phyloP scores from a whole-genome alignment of 2,797 vertebrate species.

The Anguilla marmorata region DNA sequence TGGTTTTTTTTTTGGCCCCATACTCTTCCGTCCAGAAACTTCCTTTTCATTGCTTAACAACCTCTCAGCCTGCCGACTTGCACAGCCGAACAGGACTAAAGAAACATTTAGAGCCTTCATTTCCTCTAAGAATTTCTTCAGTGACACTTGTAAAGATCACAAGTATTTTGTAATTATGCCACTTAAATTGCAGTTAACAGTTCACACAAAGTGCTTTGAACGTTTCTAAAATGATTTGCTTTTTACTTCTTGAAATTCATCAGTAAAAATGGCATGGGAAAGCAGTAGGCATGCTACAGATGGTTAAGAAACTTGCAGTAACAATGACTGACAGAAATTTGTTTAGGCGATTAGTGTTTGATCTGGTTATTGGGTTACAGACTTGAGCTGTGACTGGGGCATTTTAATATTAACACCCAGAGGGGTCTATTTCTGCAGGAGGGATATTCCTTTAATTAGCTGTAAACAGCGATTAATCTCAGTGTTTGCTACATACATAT shows the following conservation, averaged over 20 bases:
- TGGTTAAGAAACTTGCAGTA: neutral
- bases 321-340: neutral
- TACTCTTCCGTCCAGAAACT: slow-evolving; percentile 52
- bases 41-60: slow-evolving; percentile 51
- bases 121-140: neutral
- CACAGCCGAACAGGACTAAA: slow-evolving; percentile 17
- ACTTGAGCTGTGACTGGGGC: neutral
- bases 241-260: neutral
- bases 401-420: neutral
- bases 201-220: neutral
- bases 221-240: neutral
- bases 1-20: slow-evolving; percentile 43
- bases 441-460: neutral
- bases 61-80: slow-evolving; percentile 17
- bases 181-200: neutral
- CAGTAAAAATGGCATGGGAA: neutral
- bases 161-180: neutral
- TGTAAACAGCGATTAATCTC: neutral
- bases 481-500: neutral
- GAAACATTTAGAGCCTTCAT: neutral
- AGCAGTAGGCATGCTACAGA: neutral
- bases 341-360: neutral
- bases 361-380: neutral
- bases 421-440: neutral
- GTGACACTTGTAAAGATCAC: neutral